Evolutionary conservation across 2,797 vertebrate genomes (phyloP), one percentile per base, ranked within the genome.

Genomic region (Nasua narica): DNA sequence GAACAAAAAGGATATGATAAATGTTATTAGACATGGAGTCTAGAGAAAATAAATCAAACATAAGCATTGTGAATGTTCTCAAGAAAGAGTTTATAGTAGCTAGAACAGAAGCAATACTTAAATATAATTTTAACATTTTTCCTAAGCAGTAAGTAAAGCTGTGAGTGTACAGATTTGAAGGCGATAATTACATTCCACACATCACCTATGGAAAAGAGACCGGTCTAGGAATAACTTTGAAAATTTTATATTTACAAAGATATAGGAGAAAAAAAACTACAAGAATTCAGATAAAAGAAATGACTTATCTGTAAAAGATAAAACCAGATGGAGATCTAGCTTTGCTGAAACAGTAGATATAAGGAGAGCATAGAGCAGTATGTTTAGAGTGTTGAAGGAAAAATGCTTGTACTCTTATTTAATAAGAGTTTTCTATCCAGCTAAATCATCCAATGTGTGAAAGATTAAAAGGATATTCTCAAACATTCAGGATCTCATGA

Each of bases 71-170:
- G 8, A 27, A 67, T 78, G 27, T 91, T 91, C 19, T 23, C 83
- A 14, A 87, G 46, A 87, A 96, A 37, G 27, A 74, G 54, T 88
- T 94, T 77, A 77, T 43, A 62, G 25, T 95, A 81, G 6, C 37
- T 82, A 65, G 70, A 87, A 79, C 40, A 87, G 19, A 84, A 93
- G 18, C 65, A 91, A 35, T 93, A 88, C 10, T 79, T 72, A 92
- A 52, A 48, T 90, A 58, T 65, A 86, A 74, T 70, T 90, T 90
- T 23, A 72, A 54, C 16, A 32, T 0, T 40, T 76, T 94, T 88
- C 43, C n/a, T 93, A 90, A 81, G 48, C 23, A 69, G 43, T 79
- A 90, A 94, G n/a, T 94, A 94, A 81, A 91, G 16, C 23, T 19
- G 11, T 23, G 19, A 86, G 19, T 86, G 4, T 70, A 32, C 52